Evolutionary conservation across 2,888 invertebrate species (phyloP).

Genomic region (Phanerotoma sp.): DNA sequence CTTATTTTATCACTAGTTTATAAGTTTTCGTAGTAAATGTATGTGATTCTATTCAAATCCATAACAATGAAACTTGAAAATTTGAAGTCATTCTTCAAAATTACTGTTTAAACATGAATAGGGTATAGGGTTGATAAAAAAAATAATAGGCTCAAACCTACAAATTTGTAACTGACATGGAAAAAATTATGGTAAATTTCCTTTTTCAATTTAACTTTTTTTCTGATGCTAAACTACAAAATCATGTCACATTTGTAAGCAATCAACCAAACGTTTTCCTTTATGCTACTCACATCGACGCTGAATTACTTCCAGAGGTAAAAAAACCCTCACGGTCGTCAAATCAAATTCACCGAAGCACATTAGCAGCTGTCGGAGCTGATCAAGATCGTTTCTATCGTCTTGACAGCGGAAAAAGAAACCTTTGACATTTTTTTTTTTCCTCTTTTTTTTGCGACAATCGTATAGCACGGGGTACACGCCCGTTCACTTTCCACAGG

Average conservation of each 20-base stretch:
- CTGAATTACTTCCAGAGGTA: constrained; percentile 1
- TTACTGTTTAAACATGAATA: no score
- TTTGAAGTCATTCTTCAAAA: no score
- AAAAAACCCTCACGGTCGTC: constrained; percentile 28
- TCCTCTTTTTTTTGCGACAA: neutral
- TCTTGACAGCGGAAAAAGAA: neutral
- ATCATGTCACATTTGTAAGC: constrained; percentile 44
- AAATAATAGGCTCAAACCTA: no score
- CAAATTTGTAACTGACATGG: no score
- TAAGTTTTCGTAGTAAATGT: no score
- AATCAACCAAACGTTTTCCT: constrained; percentile 41
- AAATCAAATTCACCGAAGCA: constrained; percentile 44
- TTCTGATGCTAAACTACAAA: constrained; percentile 31
- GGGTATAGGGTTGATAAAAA: no score
- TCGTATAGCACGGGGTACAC: neutral
- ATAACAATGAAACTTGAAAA: no score
- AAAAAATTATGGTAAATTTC: no score
- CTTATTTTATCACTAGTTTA: no score
- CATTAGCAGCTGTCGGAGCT: constrained; percentile 50
- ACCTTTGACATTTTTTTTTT: neutral
- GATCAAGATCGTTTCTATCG: constrained; percentile 37
- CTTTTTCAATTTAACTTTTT: constrained; percentile 10
- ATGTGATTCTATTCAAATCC: no score
- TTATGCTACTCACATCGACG: neutral
- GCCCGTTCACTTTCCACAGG: constrained; percentile 1